phyloP scores from a whole-genome alignment of 2,888 invertebrate genomes.

The Enoplolaimus lenunculus region DNA sequence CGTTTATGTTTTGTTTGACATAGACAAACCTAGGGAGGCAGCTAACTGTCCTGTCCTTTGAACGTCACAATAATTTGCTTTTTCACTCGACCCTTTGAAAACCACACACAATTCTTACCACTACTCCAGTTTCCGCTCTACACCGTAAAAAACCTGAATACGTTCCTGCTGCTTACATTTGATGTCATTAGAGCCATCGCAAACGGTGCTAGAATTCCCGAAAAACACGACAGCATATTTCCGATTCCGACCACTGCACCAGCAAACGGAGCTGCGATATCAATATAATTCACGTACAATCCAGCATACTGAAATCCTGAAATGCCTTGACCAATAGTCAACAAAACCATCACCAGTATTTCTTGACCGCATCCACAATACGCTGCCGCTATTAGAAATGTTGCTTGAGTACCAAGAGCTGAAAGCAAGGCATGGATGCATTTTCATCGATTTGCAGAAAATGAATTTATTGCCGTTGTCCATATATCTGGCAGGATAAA shows the following conservation, averaged over 20 bases:
- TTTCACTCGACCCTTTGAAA: too few relatives aligned
- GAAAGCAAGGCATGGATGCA: slow-evolving; percentile 20
- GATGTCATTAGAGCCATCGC: slow-evolving; percentile 32
- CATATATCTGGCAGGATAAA: neutral
- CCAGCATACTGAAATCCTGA: slow-evolving; percentile 39
- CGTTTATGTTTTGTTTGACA: too few relatives aligned
- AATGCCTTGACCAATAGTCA: slow-evolving; percentile 30
- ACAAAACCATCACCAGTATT: slow-evolving; percentile 33
- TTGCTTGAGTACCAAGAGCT: slow-evolving; percentile 36
- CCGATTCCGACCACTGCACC: slow-evolving; percentile 36
- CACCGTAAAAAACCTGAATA: too few relatives aligned
- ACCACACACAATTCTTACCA: too few relatives aligned
- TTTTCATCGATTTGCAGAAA: neutral
- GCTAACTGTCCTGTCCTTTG: too few relatives aligned
- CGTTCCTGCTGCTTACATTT: slow-evolving; percentile 20
- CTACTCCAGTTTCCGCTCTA: too few relatives aligned
- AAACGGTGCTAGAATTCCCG: slow-evolving; percentile 37
- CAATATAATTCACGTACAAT: slow-evolving; percentile 32
- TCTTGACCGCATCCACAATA: slow-evolving; percentile 38
- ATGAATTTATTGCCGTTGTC: neutral
- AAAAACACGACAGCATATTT: slow-evolving; percentile 39
- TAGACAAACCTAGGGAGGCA: too few relatives aligned
- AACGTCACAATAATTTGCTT: too few relatives aligned
- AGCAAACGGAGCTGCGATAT: slow-evolving; percentile 37
- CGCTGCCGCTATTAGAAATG: slow-evolving; percentile 35